A percentile compares a stretch with the other conserved stretches of the same genome.
phyloP scores from a whole-genome alignment of 2,888 invertebrate species.

The Melolontha melolontha region DNA sequence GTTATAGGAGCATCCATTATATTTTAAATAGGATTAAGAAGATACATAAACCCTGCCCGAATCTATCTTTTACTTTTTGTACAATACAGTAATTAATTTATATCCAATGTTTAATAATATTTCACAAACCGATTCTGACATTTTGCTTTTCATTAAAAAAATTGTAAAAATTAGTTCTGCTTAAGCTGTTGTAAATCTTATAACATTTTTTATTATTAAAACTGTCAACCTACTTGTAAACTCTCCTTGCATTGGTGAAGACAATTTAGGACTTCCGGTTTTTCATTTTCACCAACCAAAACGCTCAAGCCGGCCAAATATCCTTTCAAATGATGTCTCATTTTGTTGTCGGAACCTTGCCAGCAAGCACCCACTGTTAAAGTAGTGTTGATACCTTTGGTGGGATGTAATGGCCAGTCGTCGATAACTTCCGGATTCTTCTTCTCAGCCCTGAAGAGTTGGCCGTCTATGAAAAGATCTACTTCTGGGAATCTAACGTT shows the following conservation, averaged over 20 bases:
- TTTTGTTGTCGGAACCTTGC: conserved; percentile 92
- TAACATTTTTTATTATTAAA: too few species aligned
- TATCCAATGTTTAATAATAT: too few species aligned
- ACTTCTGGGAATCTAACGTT: conserved; percentile 94
- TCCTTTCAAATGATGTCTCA: conserved; percentile 92
- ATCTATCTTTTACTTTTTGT: too few species aligned
- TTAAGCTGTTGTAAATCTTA: too few species aligned
- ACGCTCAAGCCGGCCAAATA: conserved; percentile 89
- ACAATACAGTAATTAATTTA: too few species aligned
- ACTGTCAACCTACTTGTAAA: conserved; percentile 66
- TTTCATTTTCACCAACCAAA: conserved; percentile 80
- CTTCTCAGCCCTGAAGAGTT: conserved; percentile 73
- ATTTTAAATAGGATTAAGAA: too few species aligned
- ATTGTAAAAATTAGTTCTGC: too few species aligned
- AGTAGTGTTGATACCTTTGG: conserved; percentile 93
- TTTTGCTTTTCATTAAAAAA: too few species aligned
- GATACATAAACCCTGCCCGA: too few species aligned
- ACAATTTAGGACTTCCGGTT: conserved; percentile 79
- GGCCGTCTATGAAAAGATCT: conserved; percentile 89
- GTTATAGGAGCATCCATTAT: too few species aligned
- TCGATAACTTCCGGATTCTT: conserved; percentile 97
- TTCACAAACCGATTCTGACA: too few species aligned
- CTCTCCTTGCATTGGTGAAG: conserved; percentile 87
- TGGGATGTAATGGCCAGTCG: conserved; percentile 98
- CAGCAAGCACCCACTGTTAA: conserved; percentile 97